Evolutionary conservation across 2,113 vertebrate genomes (phyloP).

Genomic region (Notechis scutatus): DNA sequence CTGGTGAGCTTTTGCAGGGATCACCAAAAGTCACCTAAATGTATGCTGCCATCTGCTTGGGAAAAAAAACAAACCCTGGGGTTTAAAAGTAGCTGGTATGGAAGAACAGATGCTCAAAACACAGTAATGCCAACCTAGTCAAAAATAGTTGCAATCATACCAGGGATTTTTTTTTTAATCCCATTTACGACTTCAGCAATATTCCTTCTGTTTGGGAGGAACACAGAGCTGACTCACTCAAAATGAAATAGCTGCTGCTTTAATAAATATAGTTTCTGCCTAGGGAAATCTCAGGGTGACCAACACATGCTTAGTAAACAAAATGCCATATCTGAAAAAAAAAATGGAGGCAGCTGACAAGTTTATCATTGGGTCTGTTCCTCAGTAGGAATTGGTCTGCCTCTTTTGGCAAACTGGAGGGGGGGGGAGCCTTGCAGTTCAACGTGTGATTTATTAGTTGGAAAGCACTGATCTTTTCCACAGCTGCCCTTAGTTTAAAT

Average conservation of each 20-base stretch:
- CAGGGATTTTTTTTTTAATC: background rate
- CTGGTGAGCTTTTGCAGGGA: background rate
- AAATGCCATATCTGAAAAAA: background rate
- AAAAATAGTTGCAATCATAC: background rate
- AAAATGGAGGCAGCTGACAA: background rate
- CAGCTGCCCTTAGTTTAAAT: background rate
- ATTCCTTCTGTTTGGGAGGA: slow-evolving; percentile 24
- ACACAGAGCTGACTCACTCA: slow-evolving; percentile 28
- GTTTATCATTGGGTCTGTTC: background rate
- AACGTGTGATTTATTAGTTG: background rate
- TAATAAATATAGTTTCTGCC: slow-evolving; percentile 21
- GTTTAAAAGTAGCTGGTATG: too few relatives aligned
- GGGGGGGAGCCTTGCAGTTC: background rate
- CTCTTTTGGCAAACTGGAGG: background rate
- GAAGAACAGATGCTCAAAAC: background rate
- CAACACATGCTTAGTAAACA: slow-evolving; percentile 5
- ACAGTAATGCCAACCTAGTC: background rate
- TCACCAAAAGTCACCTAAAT: background rate
- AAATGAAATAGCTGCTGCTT: background rate
- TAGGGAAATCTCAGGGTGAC: background rate
- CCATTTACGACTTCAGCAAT: slow-evolving; percentile 13
- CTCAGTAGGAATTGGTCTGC: background rate
- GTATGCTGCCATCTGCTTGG: background rate
- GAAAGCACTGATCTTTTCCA: background rate
- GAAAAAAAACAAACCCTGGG: background rate